Evolutionary conservation across 2,113 vertebrate genomes (phyloP), one percentile per base, ranked within the genome.

Genomic region (Hydrochoerus hydrochaeris): DNA sequence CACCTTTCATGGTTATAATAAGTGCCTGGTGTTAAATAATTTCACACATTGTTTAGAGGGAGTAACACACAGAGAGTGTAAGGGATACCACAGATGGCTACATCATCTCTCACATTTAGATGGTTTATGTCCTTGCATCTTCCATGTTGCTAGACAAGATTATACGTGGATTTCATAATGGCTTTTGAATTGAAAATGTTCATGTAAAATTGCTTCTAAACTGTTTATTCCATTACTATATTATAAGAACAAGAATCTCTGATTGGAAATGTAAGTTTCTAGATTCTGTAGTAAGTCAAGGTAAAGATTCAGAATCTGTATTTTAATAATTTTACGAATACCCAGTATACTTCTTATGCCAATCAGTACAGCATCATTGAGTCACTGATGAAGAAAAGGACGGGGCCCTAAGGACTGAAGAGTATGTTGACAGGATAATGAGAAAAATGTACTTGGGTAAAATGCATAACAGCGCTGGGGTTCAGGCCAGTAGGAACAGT

Each of bases 51-150:
- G 4, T 77, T 12, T 6, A 32, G 63, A 38, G 16, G 30, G 38
- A 93, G 14, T 88, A 35, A 1, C 0, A 16, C 13, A 19, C 1
- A 26, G 28, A 32, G 32, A 71, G 26, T 82, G 10, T 44, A 46
- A 9, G 12, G 10, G 22, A 1, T 0, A 0, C 22, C n/a, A 52
- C 24, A 20, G 7, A 10, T 8, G 52, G 7, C 14, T 11, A 41
- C 3, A 7, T 11, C 16, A 52, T 7, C 0, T 14, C 6, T 57
- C 58, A 44, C 26, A 28, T 57, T 62, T 54, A 22, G 58, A 28
- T 35, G 32, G 13, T 7, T 38, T 8, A 0, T 32, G 16, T 5
- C 26, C 22, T 78, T 19, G 30, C 28, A 58, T 46, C 30, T 60
- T 49, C 35, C 12, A 4, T 38, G 24, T 38, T 69, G 1, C 16